phyloP scores from a whole-genome alignment of 2,888 invertebrate genomes.

The Microctonus brassicae region DNA sequence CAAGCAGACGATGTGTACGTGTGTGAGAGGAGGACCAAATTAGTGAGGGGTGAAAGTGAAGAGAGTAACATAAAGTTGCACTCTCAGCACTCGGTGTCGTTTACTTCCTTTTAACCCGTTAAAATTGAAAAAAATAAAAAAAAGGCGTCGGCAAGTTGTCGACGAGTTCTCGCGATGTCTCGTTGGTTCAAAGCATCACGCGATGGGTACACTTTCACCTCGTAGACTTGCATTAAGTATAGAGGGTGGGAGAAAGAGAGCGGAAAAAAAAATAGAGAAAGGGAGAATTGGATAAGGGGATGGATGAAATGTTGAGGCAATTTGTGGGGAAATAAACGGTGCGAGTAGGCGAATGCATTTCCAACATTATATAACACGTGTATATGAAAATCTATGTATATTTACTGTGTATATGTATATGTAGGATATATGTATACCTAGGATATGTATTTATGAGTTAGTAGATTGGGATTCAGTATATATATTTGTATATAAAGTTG shows the following conservation, averaged over 20 bases:
- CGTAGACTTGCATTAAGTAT: slow-evolving; percentile 11
- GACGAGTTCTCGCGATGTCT: slow-evolving; percentile 29
- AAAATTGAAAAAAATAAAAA: slow-evolving; percentile 23
- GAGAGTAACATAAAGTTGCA: slow-evolving; percentile 8
- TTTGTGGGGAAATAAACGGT: slow-evolving; percentile 19
- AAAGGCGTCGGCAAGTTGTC: slow-evolving; percentile 10
- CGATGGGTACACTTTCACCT: slow-evolving; percentile 7
- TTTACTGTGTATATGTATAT: not conserved
- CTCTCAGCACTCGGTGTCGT: slow-evolving; percentile 29
- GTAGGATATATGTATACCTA: not conserved
- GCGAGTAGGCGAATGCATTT: slow-evolving; percentile 5
- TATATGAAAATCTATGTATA: not conserved
- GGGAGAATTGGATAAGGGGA: not conserved
- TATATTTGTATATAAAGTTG: not conserved
- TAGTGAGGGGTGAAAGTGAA: not conserved
- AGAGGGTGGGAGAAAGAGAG: not conserved
- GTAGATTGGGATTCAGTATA: not conserved
- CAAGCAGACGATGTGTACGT: not conserved
- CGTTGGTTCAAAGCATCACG: slow-evolving; percentile 23
- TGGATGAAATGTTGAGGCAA: not conserved
- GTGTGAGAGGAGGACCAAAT: not conserved
- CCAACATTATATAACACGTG: not conserved
- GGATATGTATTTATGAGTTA: not conserved
- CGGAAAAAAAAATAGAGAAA: not conserved
- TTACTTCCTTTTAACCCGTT: slow-evolving; percentile 31